phyloP scores from a whole-genome alignment of 2,797 vertebrate species.

The Chaenodraco wilsoni region DNA sequence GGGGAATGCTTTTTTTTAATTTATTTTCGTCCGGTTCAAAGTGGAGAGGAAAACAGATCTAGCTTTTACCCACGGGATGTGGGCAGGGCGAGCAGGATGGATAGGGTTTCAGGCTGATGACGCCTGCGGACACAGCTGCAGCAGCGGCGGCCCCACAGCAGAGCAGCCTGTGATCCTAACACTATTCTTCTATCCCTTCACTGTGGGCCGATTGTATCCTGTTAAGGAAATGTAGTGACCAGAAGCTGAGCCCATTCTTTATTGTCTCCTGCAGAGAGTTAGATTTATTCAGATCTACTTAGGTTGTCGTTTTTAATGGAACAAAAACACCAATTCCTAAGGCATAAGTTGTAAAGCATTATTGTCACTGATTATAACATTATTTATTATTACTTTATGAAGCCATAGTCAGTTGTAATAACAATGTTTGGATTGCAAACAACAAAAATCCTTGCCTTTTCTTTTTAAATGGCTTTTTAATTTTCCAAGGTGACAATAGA shows the following conservation, averaged over 20 bases:
- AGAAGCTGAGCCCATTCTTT: not conserved
- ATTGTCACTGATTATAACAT: not conserved
- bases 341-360: not conserved
- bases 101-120: slow-evolving; percentile 78
- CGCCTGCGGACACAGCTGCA: slow-evolving; percentile 78
- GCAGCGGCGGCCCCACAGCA: slow-evolving; percentile 54
- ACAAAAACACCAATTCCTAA: not conserved
- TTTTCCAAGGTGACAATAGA: not conserved
- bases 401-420: not conserved
- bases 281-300: not conserved
- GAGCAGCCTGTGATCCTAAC: slow-evolving; percentile 11
- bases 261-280: not conserved
- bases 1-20: slow-evolving; percentile 14
- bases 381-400: not conserved
- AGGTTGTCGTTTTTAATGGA: not conserved
- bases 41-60: slow-evolving; percentile 52
- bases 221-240: not conserved
- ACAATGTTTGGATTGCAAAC: not conserved
- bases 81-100: slow-evolving; percentile 75
- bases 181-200: slow-evolving; percentile 13
- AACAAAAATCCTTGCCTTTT: not conserved
- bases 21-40: slow-evolving; percentile 46
- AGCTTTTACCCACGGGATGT: slow-evolving; percentile 70
- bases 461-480: not conserved
- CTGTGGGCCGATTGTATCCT: slow-evolving; percentile 15